Base-by-base conservation (phyloP, 2,888 invertebrate genomes). In the Phorcus lineatus region DNA sequence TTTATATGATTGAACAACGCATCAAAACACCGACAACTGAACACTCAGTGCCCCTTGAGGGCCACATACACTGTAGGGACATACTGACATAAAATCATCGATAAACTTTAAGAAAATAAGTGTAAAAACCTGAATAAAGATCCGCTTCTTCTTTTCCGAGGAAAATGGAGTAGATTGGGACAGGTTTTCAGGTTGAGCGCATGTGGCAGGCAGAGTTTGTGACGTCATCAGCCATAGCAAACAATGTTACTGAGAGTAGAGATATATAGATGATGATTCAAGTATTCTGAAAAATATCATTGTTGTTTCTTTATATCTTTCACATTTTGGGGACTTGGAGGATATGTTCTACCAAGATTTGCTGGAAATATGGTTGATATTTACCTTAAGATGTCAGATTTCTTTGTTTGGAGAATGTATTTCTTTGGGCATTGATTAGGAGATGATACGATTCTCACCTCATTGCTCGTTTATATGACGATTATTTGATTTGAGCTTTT, bases 1-100 rank as follows among this genome's bases (percentile, higher is more conserved):
- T 84, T 83, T 83, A 83, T 84, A 82, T 83, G 85, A 85, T 84
- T 85, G 85, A 84, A 83, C 79, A 81, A 82, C 81, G 77, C 81
- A 80, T 81, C 78, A 82, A 83, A 84, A 80, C 79, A 83, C 80
- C 83, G 78, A 55, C 78, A 77, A 70, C 66, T 67, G 78, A 70
- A 70, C 70, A 70, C 70, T 70, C 70, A 70, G n/a, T 70, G 70
- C n/a, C 70, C 70, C 70, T 70, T 36, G 36, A 70, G 70, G 70
- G 31, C 36, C 16, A 31, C 36, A 36, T 36, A 40, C 31, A 70
- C 2, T 70, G 36, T 40, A 70, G 70, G 16, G 70, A 70, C 70
- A 70, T 70, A 52, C 62, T 36, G 31, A 76, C 54, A 24, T 54
- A 28, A 28, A 76, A 54, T 55, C 31, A 31, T 17, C n/a, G 55